Base-by-base conservation (phyloP, 2,888 invertebrate species). In the Smittia sp. region DNA sequence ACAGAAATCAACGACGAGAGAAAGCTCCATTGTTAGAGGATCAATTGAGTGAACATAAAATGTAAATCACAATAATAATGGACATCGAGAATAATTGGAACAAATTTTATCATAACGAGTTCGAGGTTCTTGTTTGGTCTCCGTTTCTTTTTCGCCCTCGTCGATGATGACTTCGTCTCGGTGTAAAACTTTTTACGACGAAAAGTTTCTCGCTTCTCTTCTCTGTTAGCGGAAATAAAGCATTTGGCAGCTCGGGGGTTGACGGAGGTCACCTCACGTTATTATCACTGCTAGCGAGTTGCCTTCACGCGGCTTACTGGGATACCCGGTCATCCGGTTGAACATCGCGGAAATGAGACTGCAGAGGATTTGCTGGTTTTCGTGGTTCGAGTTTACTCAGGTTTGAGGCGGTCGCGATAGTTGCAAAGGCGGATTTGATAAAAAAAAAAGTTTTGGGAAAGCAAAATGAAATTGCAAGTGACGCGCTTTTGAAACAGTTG, bases 51-150 rank as follows among this genome's bases (percentile, higher is more conserved):
- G 63, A 63, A 63, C 25, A 25, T 27, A 63, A 63, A 63, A 63
- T 63, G 63, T 63, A 63, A 63, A 63, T 63, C 20, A 63, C 63
- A 63, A 27, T 27, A 58, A 58, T 58, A 63, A 63, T 63, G 24
- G 63, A 63, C 63, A 27, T 25, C 13, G 15, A 63, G 63, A 67
- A 67, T 39, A 67, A 41, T 41, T 41, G 67, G 24, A 41, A 39
- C 22, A 67, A 22, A 24, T 46, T 67, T 46, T 15, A 41, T 67
- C 13, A 41, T 67, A 67, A 67, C 39, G n/a, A 46, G n/a, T 13
- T 22, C 58, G 58, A 7, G 20, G 4, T 22, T 24, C 11, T 58
- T 58, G 6, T 58, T 7, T 58, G 2, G 25, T 58, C 18, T 13
- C n/a, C 20, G 18, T 58, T 22, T 22, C 9, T 22, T 58, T 58